Evolutionary conservation across 2,113 vertebrate genomes (phyloP).

Genomic region (Tenrec ecaudatus): DNA sequence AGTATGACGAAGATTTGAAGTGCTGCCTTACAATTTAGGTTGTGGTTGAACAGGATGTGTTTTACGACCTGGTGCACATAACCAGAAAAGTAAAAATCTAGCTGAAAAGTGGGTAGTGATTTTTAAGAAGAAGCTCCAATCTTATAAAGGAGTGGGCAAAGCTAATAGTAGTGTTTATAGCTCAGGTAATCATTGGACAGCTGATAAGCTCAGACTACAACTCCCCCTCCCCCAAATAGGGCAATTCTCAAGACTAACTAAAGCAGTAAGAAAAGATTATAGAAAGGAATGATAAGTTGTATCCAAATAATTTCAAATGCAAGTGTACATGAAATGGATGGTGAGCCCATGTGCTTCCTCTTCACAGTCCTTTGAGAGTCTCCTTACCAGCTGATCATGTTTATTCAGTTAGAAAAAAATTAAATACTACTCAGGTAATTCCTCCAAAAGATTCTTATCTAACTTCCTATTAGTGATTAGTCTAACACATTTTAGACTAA

Average conservation of each 20-base stretch:
- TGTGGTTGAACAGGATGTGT: background rate
- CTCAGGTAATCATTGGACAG: background rate
- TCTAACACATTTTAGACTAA: background rate
- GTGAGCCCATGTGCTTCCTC: background rate
- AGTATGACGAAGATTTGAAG: background rate
- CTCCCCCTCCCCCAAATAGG: background rate
- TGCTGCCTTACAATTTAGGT: background rate
- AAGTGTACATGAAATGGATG: background rate
- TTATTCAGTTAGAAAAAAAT: constrained; percentile 11
- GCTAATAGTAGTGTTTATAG: background rate
- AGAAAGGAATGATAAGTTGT: background rate
- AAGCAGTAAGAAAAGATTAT: background rate
- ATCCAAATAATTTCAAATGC: background rate
- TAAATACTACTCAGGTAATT: background rate
- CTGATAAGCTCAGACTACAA: background rate
- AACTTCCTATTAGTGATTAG: background rate
- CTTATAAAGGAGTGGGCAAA: background rate
- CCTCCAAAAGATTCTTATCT: background rate
- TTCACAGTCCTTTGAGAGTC: background rate
- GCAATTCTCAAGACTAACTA: background rate
- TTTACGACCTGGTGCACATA: background rate
- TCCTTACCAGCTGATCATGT: background rate
- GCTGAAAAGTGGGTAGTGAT: background rate
- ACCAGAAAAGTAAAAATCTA: background rate
- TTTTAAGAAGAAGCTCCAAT: background rate